Percentiles rank a stretch among this genome's conserved stretches.
phyloP scores from a whole-genome alignment of 1,140 invertebrate species.

The Uloborus diversus region DNA sequence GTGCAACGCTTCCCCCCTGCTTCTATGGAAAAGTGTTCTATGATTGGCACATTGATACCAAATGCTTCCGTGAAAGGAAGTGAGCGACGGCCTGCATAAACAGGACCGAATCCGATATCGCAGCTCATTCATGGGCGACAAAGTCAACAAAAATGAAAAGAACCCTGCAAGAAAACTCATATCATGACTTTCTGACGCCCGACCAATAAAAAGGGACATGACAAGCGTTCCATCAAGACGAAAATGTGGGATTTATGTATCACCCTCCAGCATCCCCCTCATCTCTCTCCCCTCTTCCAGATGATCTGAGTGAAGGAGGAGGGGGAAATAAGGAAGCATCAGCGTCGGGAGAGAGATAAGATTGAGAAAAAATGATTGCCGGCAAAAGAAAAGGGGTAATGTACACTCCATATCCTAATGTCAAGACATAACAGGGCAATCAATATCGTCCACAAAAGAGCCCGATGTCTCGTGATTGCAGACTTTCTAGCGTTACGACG shows the following conservation, averaged over 20 bases:
- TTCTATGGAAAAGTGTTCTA: no score
- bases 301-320: background rate
- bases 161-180: background rate
- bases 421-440: conserved; percentile 40
- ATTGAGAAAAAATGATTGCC: no score
- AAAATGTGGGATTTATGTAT: conserved; percentile 33
- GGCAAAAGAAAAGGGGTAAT: conserved; percentile 5
- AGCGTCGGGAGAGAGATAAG: background rate
- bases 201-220: background rate
- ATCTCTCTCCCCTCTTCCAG: background rate
- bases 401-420: conserved; percentile 27
- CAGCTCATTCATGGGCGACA: no score
- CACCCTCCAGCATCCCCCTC: background rate
- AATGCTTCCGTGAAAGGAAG: no score
- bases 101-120: no score
- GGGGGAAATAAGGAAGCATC: background rate
- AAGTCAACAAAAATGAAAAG: no score
- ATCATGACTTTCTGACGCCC: conserved; percentile 14
- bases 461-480: conserved; percentile 26
- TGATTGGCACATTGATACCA: no score
- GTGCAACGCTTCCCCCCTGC: no score
- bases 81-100: no score
- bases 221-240: conserved; percentile 28
- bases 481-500: conserved; percentile 28
- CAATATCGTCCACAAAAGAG: conserved; percentile 45